Evolutionary conservation across 2,113 vertebrate species (phyloP).

Genomic region (Ammodytes marinus): DNA sequence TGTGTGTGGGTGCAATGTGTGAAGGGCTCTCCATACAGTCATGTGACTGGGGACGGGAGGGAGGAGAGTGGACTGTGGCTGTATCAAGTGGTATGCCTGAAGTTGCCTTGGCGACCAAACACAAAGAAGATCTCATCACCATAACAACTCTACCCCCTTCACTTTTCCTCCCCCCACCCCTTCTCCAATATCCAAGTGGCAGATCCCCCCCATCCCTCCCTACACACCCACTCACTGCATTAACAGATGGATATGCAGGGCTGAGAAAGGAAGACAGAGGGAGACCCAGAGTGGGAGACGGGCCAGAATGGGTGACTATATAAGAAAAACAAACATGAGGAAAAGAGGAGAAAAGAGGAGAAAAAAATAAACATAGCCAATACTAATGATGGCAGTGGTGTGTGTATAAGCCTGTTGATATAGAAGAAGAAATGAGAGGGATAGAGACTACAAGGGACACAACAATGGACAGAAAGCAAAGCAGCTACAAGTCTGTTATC

Average conservation of each 20-base stretch:
- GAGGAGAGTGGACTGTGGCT: slow-evolving; percentile 39
- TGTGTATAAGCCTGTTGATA: not conserved
- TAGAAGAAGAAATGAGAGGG: not conserved
- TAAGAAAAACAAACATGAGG: not conserved
- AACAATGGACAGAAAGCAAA: not conserved
- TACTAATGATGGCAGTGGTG: slow-evolving; percentile 10
- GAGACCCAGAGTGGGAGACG: slow-evolving; percentile 32
- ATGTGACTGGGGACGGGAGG: slow-evolving; percentile 61
- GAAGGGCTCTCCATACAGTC: slow-evolving; percentile 73
- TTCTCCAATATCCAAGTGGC: slow-evolving; percentile 45
- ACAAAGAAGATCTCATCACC: slow-evolving; percentile 83
- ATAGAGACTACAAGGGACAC: not conserved
- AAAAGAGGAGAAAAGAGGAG: not conserved
- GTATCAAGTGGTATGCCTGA: slow-evolving; percentile 78
- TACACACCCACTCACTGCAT: slow-evolving; percentile 68
- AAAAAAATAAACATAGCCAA: not conserved
- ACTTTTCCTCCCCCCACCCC: slow-evolving; percentile 20
- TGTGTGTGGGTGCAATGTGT: slow-evolving; percentile 57
- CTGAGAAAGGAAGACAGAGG: slow-evolving; percentile 16
- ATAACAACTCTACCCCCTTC: slow-evolving; percentile 79
- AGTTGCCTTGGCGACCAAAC: slow-evolving; percentile 84
- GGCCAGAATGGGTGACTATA: slow-evolving; percentile 33
- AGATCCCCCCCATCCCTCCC: slow-evolving; percentile 36
- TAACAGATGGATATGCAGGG: slow-evolving; percentile 24
- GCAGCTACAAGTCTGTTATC: not conserved